Base-by-base conservation (phyloP, 2,888 invertebrate species). In the Invenusta paracnida region DNA sequence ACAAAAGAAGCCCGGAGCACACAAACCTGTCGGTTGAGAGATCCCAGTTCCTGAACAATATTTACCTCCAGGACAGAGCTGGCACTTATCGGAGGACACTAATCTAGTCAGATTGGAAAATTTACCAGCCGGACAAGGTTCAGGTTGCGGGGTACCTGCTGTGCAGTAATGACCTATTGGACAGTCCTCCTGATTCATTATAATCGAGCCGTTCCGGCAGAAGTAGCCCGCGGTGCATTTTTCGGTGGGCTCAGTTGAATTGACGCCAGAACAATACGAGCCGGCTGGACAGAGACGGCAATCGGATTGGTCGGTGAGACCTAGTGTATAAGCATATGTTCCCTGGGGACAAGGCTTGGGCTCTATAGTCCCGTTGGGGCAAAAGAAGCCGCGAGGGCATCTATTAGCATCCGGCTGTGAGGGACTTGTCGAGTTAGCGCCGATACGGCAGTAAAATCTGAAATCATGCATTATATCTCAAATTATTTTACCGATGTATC, bases 271-370 rank as follows among this genome's bases (percentile, higher is more conserved):
- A 87, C 90, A 90, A 85, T 88, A 90, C 29, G 89, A 88, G 28
- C 90, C 90, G 73, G 87, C 89, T 23, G 89, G 88, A 87, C 91
- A 91, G 0, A 90, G 90, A 17, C 89, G 88, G 88, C 91, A 91
- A 85, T 90, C 88, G 27, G 81, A 84, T 31, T 88, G 88, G 5
- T 85, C 83, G 23, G 88, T 88, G 23, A 89, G 88, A 1, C 89
- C 89, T 2, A 86, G 82, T 13, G 89, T 86, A 0, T 89, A 88
- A 0, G 90, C 90, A 85, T 88, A 91, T 0, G 90, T 90, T 25
- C 90, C 90, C 0, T 90, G 88, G 1, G 89, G 89, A 85, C 91
- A 91, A 5, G 88, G 87, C 0, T 88, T 86, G 11, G 90, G 89
- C 17, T 89, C 89, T 1, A 89, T 88, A 1, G 90, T 90, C 1